These are phyloP conservation scores for Ophthalmolycus amberensis DNA, from an alignment of 2,113 vertebrate species.

Conservation along the genomic window DNA sequence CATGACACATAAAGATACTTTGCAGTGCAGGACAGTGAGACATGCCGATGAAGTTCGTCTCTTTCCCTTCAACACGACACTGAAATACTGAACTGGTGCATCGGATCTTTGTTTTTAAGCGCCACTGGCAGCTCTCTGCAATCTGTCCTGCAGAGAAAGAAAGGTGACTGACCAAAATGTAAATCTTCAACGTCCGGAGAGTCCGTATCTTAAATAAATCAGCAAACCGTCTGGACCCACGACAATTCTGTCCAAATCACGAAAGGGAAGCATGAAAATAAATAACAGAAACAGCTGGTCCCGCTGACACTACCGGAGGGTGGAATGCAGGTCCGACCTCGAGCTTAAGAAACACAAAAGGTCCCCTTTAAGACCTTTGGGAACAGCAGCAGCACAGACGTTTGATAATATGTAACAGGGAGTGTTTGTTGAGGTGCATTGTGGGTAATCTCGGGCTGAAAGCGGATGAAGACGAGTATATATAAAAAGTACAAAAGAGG, in stretches of 20 bases:
- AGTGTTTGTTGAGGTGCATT: slow-evolving; percentile 42
- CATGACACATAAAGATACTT: neutral
- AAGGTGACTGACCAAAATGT: slow-evolving; percentile 17
- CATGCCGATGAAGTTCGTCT: neutral
- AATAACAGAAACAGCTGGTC: slow-evolving; percentile 61
- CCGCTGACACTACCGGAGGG: slow-evolving; percentile 28
- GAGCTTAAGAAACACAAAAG: slow-evolving; percentile 12
- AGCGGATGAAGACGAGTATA: slow-evolving; percentile 42
- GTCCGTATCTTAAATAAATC: neutral
- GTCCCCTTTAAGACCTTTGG: slow-evolving; percentile 23
- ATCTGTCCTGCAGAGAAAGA: slow-evolving; percentile 7
- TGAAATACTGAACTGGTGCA: neutral
- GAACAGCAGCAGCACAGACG: slow-evolving; percentile 21
- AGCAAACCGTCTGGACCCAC: slow-evolving; percentile 23
- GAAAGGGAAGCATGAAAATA: slow-evolving; percentile 8
- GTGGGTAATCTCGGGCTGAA: slow-evolving; percentile 18
- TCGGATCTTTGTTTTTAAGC: neutral
- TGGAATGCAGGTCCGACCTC: slow-evolving; percentile 66
- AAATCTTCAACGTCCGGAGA: slow-evolving; percentile 17
- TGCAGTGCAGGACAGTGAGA: slow-evolving; percentile 6
- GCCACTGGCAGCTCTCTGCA: neutral
- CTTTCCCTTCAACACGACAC: slow-evolving; percentile 5
- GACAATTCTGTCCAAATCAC: neutral
- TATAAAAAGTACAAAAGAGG: slow-evolving; percentile 60
- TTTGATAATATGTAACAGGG: neutral